These are phyloP conservation scores for Valencia hispanica DNA, from an alignment of 2,797 vertebrate genomes.

Conservation along the genomic window DNA sequence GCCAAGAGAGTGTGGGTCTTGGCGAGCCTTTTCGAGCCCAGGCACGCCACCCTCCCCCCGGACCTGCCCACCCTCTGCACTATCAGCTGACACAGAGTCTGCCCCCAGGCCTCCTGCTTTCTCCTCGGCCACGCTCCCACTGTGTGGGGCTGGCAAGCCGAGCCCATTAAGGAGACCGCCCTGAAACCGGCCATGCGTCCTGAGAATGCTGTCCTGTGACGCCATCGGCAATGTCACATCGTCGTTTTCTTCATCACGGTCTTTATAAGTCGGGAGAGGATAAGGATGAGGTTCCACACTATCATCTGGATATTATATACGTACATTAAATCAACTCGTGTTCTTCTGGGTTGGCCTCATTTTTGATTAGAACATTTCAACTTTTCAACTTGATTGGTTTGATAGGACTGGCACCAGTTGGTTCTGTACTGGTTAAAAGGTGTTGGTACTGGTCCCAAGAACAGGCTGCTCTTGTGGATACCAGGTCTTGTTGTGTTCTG, in stretches of 20 bases:
- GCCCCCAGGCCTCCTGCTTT: constrained; percentile 75
- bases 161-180: constrained; percentile 60
- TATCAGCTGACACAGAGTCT: constrained; percentile 87
- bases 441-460: no score
- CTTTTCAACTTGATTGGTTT: not conserved
- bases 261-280: constrained; percentile 1
- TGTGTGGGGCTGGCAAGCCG: constrained; percentile 71
- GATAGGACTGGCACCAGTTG: not conserved
- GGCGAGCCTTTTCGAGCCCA: constrained; percentile 75
- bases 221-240: constrained; percentile 51
- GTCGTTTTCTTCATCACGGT: constrained; percentile 32
- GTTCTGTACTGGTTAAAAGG: not conserved
- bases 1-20: constrained; percentile 86
- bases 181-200: constrained; percentile 61
- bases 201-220: constrained; percentile 1
- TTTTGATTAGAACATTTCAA: not conserved
- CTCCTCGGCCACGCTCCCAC: constrained; percentile 79
- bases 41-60: constrained; percentile 70
- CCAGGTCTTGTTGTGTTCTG: not conserved
- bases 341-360: not conserved
- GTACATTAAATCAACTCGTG: not conserved
- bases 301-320: constrained; percentile 22
- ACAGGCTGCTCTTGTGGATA: no score
- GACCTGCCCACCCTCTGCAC: constrained; percentile 81
- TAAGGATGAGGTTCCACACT: constrained; percentile 30